Conservation (phyloP, 53 echinoderm and acorn worm species). For the Echinometra lucunter region DNA sequence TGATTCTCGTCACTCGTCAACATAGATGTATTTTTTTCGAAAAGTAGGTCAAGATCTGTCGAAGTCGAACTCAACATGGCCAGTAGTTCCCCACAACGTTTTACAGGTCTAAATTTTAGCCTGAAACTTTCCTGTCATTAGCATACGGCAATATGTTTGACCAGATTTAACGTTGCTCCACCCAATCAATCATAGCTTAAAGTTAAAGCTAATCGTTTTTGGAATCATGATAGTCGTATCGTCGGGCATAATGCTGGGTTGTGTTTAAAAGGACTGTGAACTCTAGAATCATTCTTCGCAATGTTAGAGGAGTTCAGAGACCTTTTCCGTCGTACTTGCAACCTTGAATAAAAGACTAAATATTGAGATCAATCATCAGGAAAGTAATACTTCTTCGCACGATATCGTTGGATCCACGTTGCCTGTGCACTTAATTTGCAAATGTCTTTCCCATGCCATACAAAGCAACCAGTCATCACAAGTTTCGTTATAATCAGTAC, state of each 20-base stretch:
- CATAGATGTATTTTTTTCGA: too few species aligned
- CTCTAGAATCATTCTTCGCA: background rate
- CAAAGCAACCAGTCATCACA: background rate
- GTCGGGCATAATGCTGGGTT: background rate
- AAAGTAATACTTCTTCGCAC: background rate
- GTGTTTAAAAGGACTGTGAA: background rate
- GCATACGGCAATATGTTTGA: background rate
- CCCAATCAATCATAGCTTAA: background rate
- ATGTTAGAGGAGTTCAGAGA: background rate
- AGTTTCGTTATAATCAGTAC: background rate
- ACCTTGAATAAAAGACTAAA: background rate
- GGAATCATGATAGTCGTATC: background rate
- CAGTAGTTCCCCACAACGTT: too few species aligned
- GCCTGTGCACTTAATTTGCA: background rate
- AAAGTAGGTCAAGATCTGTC: too few species aligned
- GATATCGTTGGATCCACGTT: background rate
- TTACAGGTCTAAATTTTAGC: too few species aligned
- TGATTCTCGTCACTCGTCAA: too few species aligned
- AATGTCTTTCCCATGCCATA: background rate
- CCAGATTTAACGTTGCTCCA: background rate
- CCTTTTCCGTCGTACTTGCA: background rate
- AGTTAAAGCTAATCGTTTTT: too few species aligned
- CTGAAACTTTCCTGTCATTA: too few species aligned
- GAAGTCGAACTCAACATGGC: too few species aligned
- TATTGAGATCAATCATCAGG: background rate